Percentiles rank a stretch among this genome's conserved stretches.
Conservation (phyloP, 2,113 vertebrate species). For the Eira barbara region DNA sequence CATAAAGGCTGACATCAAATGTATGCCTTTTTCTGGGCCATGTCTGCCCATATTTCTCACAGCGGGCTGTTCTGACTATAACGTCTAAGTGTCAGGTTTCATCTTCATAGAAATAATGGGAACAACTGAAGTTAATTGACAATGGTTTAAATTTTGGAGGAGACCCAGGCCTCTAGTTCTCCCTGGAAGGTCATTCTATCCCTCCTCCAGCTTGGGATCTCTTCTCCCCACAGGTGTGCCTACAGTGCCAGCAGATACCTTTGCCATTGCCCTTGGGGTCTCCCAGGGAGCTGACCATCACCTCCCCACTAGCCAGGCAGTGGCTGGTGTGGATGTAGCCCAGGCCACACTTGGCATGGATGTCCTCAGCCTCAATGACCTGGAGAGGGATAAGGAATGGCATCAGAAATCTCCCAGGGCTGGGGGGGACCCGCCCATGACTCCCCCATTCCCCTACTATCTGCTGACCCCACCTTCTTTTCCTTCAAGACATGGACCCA, state of each 20-base stretch:
- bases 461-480: not conserved
- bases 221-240: too few species aligned
- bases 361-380: constrained; percentile 89
- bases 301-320: constrained; percentile 91
- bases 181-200: not conserved
- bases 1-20: not conserved
- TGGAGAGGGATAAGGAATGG: constrained; percentile 26
- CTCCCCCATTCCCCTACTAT: not conserved
- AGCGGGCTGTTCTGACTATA: not conserved
- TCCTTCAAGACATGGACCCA: not conserved
- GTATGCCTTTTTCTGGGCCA: not conserved
- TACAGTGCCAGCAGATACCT: constrained; percentile 79
- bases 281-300: constrained; percentile 93
- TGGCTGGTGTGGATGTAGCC: constrained; percentile 92
- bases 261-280: constrained; percentile 90
- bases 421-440: not conserved
- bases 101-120: not conserved
- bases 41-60: not conserved
- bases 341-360: constrained; percentile 87
- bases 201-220: not conserved
- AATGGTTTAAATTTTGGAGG: not conserved
- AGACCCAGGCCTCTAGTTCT: not conserved
- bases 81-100: not conserved
- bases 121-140: not conserved
- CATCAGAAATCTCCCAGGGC: not conserved